phyloP scores from a whole-genome alignment of 2,888 invertebrate species.

The Dusona sp. region DNA sequence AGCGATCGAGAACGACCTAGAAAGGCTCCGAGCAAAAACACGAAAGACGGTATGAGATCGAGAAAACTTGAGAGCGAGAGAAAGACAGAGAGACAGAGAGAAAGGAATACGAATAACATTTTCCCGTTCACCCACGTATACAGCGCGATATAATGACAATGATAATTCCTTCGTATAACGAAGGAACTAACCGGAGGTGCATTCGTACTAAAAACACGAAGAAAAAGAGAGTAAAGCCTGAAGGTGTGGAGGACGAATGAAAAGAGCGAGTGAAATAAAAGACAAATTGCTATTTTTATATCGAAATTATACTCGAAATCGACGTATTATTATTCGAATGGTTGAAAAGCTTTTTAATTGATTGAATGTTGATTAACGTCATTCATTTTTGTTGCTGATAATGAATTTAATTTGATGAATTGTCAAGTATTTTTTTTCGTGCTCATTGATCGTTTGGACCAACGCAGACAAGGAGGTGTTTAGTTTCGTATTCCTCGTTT shows the following conservation, averaged over 20 bases:
- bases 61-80: conserved; percentile 7
- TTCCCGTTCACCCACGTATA: conserved; percentile 83
- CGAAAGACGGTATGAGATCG: conserved; percentile 30
- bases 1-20: conserved; percentile 82
- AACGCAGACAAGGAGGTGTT: no score
- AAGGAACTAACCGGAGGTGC: conserved; percentile 22
- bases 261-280: background rate
- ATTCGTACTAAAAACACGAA: background rate
- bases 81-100: conserved; percentile 11
- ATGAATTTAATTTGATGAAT: no score
- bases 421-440: no score
- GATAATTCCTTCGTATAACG: background rate
- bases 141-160: conserved; percentile 26
- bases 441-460: no score
- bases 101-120: conserved; percentile 75
- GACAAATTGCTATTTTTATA: background rate
- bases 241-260: conserved; percentile 3
- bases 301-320: background rate
- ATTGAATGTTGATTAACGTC: no score
- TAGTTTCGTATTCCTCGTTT: no score
- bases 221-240: background rate
- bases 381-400: no score
- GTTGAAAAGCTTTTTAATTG: background rate
- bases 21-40: conserved; percentile 78
- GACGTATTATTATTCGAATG: background rate